Base-by-base conservation (phyloP, 2,888 invertebrate species). In the Sphinx pinastri region DNA sequence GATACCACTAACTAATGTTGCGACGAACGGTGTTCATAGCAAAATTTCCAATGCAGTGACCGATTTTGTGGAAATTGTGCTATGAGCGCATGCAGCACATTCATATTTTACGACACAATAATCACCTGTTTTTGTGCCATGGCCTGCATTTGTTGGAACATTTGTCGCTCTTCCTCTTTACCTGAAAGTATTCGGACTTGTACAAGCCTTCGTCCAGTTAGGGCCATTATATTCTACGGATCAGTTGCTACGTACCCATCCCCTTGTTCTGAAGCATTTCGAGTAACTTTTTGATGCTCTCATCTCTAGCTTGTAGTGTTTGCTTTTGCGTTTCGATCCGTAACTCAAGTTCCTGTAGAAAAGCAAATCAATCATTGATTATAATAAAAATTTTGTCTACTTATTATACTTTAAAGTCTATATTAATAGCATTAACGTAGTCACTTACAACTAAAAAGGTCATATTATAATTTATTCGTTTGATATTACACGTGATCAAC, bases 191-290 rank as follows among this genome's bases (percentile, higher is more conserved):
- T 76, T 79, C 72, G 72, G 74, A 79, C 73, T 81, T 84, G 81
- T 82, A 95, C 63, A 95, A 95, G 95, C 83, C 81, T 76, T 81
- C 71, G 16, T 52, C 19, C 16, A 51, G 2, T 54, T 54, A 72
- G 57, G 57, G 73, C 68, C 69, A 74, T 67, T 71, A 74, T 71
- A 73, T 74, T 71, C 51, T 72, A 63, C 72, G 71, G 69, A 71
- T 68, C 55, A 71, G 57, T 63, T 70, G 68, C 74, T 79, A 93
- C 98, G 96, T 95, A 98, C 98, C 98, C 96, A 98, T 97, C 91
- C 98, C 98, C 95, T 98, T 99, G 89, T 97, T 98, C 92, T 99
- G 99, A 73, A 99, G 95, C 99, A 99, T 99, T 95, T 99, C 99
- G 85, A 99, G 95, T 83, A 99, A 95, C 93, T 99, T 99, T 95